Evolutionary conservation across 1,140 invertebrate species (phyloP), one percentile per base, ranked within the genome.

Genomic region (Drosophila setifemur): DNA sequence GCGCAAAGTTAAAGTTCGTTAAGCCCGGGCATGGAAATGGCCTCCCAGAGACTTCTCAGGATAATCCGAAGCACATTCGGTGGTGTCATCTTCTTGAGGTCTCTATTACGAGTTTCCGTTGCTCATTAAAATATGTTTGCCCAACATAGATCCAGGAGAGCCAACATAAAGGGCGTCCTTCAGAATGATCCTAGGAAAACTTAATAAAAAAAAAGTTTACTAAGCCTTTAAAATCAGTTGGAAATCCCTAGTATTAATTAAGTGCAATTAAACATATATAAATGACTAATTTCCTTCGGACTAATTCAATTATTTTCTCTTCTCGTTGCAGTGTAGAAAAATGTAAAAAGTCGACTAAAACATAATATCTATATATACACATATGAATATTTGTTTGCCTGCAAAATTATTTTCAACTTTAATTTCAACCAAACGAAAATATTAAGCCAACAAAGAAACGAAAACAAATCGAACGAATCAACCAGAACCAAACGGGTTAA

Each of bases 311-410:
- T n/a, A 11, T 14, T 16, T 58, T 39, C 28, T 73, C 44, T 57
- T 86, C 4, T 68, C 69, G 45, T 86, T 88, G 11, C 86, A 89
- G 86, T 89, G 86, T 88, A 88, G 86, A 88, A 88, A 85, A 72
- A 88, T 88, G 86, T 88, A 88, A 88, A 88, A 82, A 87, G 78
- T 87, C 82, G 83, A 87, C 83, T 85, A 81, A 76, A 70, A 64
- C 60, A 64, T 64, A 64, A n/a, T 64, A 64, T 64, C 57, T 64
- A 64, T 81, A 88, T 68, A 71, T 47, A 70, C 64, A 69, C 42
- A 58, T 37, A 71, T 71, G 49, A 75, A 73, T 76, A 86, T 86
- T 89, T 47, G 73, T 86, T 88, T 88, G 73, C 64, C 79, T 73
- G 67, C 78, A 82, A 85, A 68, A 77, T 88, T 81, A 67, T 77